Conservation (phyloP, 2,113 vertebrate species). For the Syngnathus typhle region DNA sequence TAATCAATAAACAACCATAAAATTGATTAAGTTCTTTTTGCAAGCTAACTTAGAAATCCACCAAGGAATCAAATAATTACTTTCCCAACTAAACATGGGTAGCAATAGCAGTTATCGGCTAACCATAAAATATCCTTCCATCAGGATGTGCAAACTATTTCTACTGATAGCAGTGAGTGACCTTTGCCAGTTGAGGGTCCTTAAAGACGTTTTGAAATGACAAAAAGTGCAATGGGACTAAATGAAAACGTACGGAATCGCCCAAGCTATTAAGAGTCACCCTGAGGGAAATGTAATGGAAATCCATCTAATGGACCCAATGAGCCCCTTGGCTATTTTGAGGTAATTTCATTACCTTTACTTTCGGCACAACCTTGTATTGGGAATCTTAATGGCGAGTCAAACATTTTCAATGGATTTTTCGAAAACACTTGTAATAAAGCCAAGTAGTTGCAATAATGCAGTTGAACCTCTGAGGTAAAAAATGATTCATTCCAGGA, state of each 20-base stretch:
- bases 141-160: not conserved
- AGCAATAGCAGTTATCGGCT: not conserved
- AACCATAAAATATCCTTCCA: not conserved
- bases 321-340: conserved; percentile 1
- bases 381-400: not conserved
- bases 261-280: not conserved
- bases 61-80: not conserved
- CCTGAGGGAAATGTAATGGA: conserved; percentile 5
- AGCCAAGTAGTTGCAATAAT: not conserved
- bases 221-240: not conserved
- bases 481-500: not conserved
- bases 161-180: not conserved
- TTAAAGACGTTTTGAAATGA: not conserved
- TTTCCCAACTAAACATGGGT: not conserved
- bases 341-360: conserved; percentile 7
- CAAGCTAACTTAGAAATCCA: not conserved
- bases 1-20: not conserved
- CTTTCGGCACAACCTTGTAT: not conserved
- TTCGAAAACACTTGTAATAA: not conserved
- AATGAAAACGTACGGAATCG: not conserved
- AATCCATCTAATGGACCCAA: conserved; percentile 10
- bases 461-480: not conserved
- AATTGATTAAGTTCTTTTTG: not conserved
- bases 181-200: not conserved
- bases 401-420: conserved; percentile 1